Percentiles rank a stretch among this genome's conserved stretches.
phyloP scores from a whole-genome alignment of 1,140 invertebrate genomes.

The Mactra quadrangularis region DNA sequence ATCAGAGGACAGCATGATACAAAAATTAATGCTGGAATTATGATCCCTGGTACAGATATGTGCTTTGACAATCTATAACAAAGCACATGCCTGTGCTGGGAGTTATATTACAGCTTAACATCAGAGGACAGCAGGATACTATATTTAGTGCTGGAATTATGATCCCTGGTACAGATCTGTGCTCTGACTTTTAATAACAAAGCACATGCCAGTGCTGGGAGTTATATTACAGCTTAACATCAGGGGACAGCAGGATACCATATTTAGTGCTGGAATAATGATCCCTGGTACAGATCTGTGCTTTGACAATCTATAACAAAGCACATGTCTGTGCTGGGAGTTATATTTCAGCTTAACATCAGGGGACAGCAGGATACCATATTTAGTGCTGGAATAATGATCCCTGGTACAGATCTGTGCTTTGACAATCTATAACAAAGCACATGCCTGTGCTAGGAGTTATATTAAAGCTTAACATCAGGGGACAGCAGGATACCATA shows the following conservation, averaged over 20 bases:
- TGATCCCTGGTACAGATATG: conserved; percentile 17
- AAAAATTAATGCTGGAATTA: neutral
- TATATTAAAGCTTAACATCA: too few relatives aligned
- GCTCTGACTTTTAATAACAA: neutral
- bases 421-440: neutral
- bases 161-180: neutral
- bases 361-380: too few relatives aligned
- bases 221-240: neutral
- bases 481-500: neutral
- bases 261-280: neutral
- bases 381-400: too few relatives aligned
- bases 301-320: neutral
- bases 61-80: neutral
- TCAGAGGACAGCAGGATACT: neutral
- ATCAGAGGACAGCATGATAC: neutral
- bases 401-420: conserved; percentile 8
- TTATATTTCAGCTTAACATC: too few relatives aligned
- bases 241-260: too few relatives aligned
- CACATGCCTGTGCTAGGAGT: conserved; percentile 41
- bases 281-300: conserved; percentile 3
- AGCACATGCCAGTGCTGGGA: conserved; percentile 34
- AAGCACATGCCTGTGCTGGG: conserved; percentile 50
- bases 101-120: neutral
- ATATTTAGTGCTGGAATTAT: neutral
- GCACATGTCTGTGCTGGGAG: conserved; percentile 39